Evolutionary conservation across 1,140 invertebrate species (phyloP), one percentile per base, ranked within the genome.

Genomic region (Drosophila pseudoobscura): DNA sequence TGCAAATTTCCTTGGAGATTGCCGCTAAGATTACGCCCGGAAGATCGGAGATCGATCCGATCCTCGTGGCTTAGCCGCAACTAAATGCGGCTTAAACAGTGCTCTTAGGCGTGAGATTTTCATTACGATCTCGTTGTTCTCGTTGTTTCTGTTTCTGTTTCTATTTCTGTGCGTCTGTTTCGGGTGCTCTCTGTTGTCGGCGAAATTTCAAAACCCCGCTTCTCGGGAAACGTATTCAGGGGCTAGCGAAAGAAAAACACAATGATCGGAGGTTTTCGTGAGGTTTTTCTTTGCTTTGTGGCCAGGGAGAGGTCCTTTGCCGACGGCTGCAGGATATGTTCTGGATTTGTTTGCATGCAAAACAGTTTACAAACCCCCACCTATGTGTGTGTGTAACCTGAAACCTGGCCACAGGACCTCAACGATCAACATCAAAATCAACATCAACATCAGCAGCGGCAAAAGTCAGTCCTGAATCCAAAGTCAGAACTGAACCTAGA

Each of bases 81-180:
- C 82, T 87, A 87, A 88, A 88, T 87, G 75, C 82, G 78, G 82
- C 75, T 82, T 87, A 88, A 88, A 75, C 71, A 56, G 56, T 55
- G 70, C 78, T 74, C 78, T 82, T 87, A 87, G 82, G 82, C 82
- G 82, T 87, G 83, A 88, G 82, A 87, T 88, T 87, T 87, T 76
- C 71, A 75, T 73, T 73, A 51, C 41, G 63, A 57, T 50, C 50
- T 41, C 8, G 50, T 17, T 11, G 31, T 71, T 43, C 61, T 24
- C 39, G 41, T 29, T 29, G 31, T 13, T n/a, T 54, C 39, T 64
- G 9, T 44, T 31, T 44, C 13, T 58, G 11, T 71, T 43, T 65
- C 29, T 35, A 15, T 29, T 47, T 44, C 46, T 29, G 15, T 9
- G 6, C 6, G 8, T 54, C 35, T 64, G 13, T 43, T 31, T 44